A percentile compares a stretch with the other conserved stretches of the same genome.
Conservation (phyloP, 2,113 vertebrate species). For the Tichodroma muraria region DNA sequence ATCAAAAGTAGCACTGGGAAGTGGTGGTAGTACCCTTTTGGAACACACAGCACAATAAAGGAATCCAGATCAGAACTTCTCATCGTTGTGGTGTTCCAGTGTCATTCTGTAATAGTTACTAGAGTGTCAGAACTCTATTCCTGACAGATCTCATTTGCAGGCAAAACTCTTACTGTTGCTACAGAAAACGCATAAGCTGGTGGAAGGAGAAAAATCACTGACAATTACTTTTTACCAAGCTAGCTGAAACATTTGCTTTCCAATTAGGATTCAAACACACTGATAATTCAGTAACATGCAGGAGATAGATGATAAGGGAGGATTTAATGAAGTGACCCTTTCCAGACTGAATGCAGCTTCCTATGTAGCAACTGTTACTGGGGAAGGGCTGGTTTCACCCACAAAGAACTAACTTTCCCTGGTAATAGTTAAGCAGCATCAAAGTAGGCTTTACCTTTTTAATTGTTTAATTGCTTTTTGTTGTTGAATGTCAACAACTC, state of each 20-base stretch:
- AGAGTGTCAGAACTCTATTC: neutral
- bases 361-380: constrained; percentile 43
- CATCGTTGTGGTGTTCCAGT: constrained; percentile 35
- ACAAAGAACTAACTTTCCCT: constrained; percentile 45
- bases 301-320: neutral
- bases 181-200: neutral
- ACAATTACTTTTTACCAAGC: neutral
- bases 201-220: neutral
- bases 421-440: neutral
- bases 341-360: neutral
- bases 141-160: neutral
- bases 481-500: neutral
- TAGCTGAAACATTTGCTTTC: neutral
- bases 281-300: neutral
- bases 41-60: constrained; percentile 64
- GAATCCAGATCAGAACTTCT: constrained; percentile 27
- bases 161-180: neutral
- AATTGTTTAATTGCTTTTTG: neutral
- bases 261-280: neutral
- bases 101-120: neutral
- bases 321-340: neutral
- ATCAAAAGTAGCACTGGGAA: constrained; percentile 23
- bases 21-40: constrained; percentile 50
- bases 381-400: constrained; percentile 53
- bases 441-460: neutral